Evolutionary conservation across 2,888 invertebrate genomes (phyloP), one percentile per base, ranked within the genome.

Genomic region (Philonicus albiceps): DNA sequence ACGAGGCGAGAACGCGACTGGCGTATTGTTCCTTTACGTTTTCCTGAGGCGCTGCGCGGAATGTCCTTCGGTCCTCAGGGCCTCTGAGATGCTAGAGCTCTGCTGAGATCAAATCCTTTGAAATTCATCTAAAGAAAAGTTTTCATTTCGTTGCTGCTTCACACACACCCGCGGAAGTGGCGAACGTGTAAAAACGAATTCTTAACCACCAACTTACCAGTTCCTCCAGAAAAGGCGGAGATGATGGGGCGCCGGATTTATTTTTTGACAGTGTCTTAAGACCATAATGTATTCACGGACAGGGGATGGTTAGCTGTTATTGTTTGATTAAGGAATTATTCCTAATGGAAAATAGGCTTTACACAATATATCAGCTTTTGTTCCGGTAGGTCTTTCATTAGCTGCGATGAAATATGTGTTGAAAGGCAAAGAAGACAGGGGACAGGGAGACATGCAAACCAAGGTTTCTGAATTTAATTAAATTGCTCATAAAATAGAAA

Each of bases 71-170:
- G 64, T 22, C 64, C 27, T 7, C 8, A 11, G 27, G 13, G 64
- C 64, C 64, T 64, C 27, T 22, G 22, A 55, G 22, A 78, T 11
- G 43, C 40, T 30, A 2, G 37, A 80, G 31, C 43, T 80, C 30
- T 49, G 31, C 53, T 16, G 19, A 53, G 80, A 80, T 80, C 80
- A 80, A 80, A 80, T 80, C 80, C 80, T 80, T 80, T 80, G 49
- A 53, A 80, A 80, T 53, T 80, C 31, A 8, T 53, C n/a, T 27
- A 6, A 53, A 80, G 27, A 80, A 80, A 80, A 80, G 30, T 53
- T 80, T 49, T 55, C 34, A 53, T 53, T 80, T 80, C n/a, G 31
- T n/a, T 30, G 64, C 6, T 27, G n/a, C 53, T 43, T n/a, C 80
- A 30, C 22, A 43, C 11, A 13, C 13, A 4, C 19, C 34, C 19